Evolutionary conservation across 2,797 vertebrate genomes (phyloP), one percentile per base, ranked within the genome.

Genomic region (Acestrorhynchus altus): DNA sequence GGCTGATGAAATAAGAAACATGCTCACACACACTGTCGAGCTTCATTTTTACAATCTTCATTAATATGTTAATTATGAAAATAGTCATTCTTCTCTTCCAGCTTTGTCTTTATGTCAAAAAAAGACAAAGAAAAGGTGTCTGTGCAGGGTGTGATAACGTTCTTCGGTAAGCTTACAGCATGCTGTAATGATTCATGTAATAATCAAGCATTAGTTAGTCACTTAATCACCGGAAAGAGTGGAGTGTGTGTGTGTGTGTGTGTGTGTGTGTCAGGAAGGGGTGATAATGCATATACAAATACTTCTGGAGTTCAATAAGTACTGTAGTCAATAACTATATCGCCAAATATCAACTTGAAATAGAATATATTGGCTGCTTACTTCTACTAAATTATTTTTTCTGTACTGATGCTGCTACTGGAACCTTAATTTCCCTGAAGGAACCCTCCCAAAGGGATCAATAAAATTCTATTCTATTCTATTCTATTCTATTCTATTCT

Each of bases 121-220:
- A 51, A 11, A 0, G n/a, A n/a, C n/a, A n/a, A n/a, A n/a, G n/a
- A n/a, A n/a, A n/a, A n/a, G n/a, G n/a, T 49, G 54, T 42, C 35
- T 77, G 76, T 71, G 39, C 11, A 3, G 67, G 11, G 20, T 64
- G 35, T 54, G 76, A 77, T 72, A 71, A 77, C 59, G 2, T 57
- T 20, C 46, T 20, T n/a, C 49, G 20, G 31, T 22, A 39, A 31
- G 35, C 67, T n/a, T 54, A 52, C 12, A n/a, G 31, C 26, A 31
- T 70, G 59, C 28, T 61, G 13, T 40, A 35, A 42, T 49, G 4
- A 47, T 47, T 15, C 49, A 57, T 22, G 28, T 51, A 24, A 40
- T 35, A 69, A 76, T 68, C 35, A 61, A 18, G 6, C 67, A 39
- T 59, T 8, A 26, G 56, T 69, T 39, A 44, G 72, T 49, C 22